Base-by-base conservation (phyloP, 1,140 invertebrate species). In the Anastrepha ludens region DNA sequence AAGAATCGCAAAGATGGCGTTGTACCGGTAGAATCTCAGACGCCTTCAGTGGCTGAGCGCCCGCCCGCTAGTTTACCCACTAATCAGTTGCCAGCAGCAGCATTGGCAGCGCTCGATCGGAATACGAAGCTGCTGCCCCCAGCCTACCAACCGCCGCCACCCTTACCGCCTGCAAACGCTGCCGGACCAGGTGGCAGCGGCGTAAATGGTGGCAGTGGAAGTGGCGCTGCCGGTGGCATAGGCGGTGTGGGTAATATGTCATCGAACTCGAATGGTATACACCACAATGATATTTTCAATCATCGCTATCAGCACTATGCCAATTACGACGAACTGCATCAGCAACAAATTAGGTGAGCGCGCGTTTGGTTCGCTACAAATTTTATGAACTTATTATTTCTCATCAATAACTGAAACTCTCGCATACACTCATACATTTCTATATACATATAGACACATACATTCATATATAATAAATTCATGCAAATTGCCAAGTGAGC, bases 281-380 rank as follows among this genome's bases (percentile, higher is more conserved):
- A 93, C 74, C 91, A 93, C 87, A 93, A 93, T 81, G 93, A 93
- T 88, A 92, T 91, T 86, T 94, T 94, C 88, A 94, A 92, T 89
- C 93, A 92, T 93, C 93, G 93, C 87, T 94, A 96, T 91, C 96
- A 96, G 87, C 97, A 97, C 91, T 97, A 97, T 90, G 96, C 96
- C 59, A 97, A 97, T 92, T 97, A 97, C 90, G 96, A 97, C 92
- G 97, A 97, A 94, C 95, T 97, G 91, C 96, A 96, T 89, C 96
- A 97, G 65, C 88, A 88, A 60, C 88, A 91, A 85, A 91, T 92
- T 87, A 92, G 91, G 91, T 92, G 90, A 92, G 88, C 81, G 59
- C 55, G 47, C 60, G 67, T 87, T 88, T 87, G 74, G 81, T 88
- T 67, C 87, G 67, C 87, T 15, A 15, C 58, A 86, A 15, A 86